A percentile compares a stretch with the other conserved stretches of the same genome.
Conservation (phyloP, 1,140 invertebrate genomes). For the Drosophila mojavensis region DNA sequence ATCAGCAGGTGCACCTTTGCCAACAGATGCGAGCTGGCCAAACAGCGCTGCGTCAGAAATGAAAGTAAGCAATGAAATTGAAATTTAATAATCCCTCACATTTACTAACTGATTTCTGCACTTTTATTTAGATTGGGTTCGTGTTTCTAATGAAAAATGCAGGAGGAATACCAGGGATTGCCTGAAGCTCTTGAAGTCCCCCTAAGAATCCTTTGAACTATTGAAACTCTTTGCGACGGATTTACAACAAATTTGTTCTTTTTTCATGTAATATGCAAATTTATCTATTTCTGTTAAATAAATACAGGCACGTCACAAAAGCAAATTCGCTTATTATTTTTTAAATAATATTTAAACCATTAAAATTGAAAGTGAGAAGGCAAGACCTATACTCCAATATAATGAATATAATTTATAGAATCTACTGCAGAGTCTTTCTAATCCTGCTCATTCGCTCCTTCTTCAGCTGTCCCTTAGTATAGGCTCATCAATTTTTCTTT, state of each 20-base stretch:
- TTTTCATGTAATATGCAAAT: neutral
- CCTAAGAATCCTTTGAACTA: neutral
- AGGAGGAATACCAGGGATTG: neutral
- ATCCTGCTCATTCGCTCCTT: too few species aligned
- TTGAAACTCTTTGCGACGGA: neutral
- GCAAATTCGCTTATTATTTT: neutral
- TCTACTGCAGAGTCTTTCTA: too few species aligned
- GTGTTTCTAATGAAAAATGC: neutral
- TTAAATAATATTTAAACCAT: too few species aligned
- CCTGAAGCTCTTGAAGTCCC: neutral
- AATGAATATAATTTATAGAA: too few species aligned
- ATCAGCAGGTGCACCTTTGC: neutral
- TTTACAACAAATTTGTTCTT: too few species aligned
- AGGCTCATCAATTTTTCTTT: too few species aligned
- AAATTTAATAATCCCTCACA: neutral
- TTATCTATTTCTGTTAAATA: neutral
- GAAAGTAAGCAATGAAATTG: slow-evolving; percentile 9
- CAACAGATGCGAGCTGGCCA: slow-evolving; percentile 19
- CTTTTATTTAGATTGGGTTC: slow-evolving; percentile 19
- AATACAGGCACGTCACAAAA: neutral
- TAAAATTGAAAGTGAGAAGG: too few species aligned
- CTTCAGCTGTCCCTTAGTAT: too few species aligned
- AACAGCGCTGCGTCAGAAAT: neutral
- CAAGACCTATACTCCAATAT: too few species aligned
- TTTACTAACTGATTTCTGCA: neutral